Evolutionary conservation across 1,140 invertebrate genomes (phyloP).

Genomic region (Battus philenor): DNA sequence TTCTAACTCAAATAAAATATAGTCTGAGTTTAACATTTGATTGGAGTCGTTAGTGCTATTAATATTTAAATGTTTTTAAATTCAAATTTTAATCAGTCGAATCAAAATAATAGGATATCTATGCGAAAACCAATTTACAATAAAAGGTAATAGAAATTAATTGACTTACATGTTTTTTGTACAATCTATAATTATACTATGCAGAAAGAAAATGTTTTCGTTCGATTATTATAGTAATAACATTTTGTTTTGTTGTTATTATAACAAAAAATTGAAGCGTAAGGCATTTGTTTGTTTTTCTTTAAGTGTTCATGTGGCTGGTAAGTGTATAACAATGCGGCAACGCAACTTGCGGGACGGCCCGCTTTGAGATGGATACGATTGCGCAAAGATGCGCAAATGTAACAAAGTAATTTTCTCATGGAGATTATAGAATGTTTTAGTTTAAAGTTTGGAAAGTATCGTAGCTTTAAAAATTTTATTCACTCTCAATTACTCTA

Average conservation of each 20-base stretch:
- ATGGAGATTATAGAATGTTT: no score
- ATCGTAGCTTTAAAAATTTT: no score
- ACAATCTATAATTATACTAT: no score
- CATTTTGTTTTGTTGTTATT: not conserved
- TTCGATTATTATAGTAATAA: slow-evolving; percentile 1
- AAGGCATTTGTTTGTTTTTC: slow-evolving; percentile 5
- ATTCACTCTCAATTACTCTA: no score
- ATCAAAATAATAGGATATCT: not conserved
- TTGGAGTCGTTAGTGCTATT: no score
- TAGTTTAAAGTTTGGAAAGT: no score
- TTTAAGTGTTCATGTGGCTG: not conserved
- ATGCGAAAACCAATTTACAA: not conserved
- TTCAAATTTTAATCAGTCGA: not conserved
- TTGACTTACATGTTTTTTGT: no score
- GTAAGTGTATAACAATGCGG: slow-evolving; percentile 4
- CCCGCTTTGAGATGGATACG: slow-evolving; percentile 3
- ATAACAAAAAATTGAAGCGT: slow-evolving; percentile 5
- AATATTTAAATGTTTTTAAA: no score
- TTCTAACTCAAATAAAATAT: no score
- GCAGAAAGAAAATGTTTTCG: not conserved
- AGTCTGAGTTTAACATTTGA: no score
- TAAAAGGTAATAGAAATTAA: no score
- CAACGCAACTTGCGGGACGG: not conserved
- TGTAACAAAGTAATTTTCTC: slow-evolving; percentile 7
- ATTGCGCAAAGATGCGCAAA: slow-evolving; percentile 16